These are phyloP conservation scores for Lichenostomus cassidix DNA, from an alignment of 2,113 vertebrate genomes.

Conservation along the genomic window DNA sequence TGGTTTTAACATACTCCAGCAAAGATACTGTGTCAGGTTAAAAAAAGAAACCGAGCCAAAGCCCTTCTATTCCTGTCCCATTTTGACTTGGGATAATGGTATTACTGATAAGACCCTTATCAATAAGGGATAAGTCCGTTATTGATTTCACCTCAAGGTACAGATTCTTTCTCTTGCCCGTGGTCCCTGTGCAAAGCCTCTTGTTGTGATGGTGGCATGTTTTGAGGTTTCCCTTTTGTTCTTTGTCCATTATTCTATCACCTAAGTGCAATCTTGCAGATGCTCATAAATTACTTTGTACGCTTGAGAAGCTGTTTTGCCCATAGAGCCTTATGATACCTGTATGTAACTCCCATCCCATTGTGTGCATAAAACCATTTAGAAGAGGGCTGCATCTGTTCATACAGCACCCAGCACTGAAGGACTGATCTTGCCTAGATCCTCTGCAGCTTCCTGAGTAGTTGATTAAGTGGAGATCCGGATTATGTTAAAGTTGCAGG, in stretches of 20 bases:
- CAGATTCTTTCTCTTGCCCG: background rate
- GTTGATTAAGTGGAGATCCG: background rate
- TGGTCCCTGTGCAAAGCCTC: background rate
- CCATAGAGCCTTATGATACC: background rate
- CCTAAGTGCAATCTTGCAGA: background rate
- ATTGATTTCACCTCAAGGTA: background rate
- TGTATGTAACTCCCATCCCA: fast-evolving
- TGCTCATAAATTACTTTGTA: background rate
- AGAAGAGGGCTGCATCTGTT: background rate
- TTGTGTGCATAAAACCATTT: background rate
- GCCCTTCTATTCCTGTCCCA: background rate
- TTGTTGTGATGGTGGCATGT: background rate
- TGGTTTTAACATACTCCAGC: background rate
- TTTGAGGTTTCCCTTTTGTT: background rate
- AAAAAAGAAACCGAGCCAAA: background rate
- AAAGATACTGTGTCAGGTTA: background rate
- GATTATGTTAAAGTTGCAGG: background rate
- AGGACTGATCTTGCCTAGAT: background rate
- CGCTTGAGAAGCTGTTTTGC: background rate
- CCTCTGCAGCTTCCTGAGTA: background rate
- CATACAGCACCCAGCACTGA: background rate
- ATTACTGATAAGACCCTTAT: too few relatives aligned
- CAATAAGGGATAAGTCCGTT: background rate
- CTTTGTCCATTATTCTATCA: background rate
- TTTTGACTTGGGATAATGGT: background rate